Percentiles rank a stretch among this genome's conserved stretches.
Conservation (phyloP, 2,888 invertebrate genomes). For the Hedychridium roseum region DNA sequence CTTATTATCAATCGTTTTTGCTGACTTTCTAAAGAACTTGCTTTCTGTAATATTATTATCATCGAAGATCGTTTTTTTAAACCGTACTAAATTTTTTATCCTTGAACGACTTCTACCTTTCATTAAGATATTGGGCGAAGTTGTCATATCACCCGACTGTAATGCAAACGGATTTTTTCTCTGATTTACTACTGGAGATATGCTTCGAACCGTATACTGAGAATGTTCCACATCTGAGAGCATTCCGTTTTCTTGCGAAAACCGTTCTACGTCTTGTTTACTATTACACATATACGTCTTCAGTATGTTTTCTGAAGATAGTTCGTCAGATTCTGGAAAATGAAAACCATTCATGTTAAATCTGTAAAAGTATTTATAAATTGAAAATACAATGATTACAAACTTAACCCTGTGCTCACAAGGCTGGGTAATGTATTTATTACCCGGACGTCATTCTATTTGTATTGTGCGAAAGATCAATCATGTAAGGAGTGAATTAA, state of each 20-base stretch:
- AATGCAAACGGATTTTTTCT: constrained; percentile 47
- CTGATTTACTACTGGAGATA: constrained; percentile 35
- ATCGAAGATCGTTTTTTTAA: constrained; percentile 52
- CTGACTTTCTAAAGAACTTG: constrained; percentile 47
- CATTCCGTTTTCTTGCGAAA: constrained; percentile 1
- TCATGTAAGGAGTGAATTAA: not conserved
- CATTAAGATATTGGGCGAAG: constrained; percentile 52
- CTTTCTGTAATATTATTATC: constrained; percentile 43
- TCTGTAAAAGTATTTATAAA: not conserved
- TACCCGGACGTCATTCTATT: not conserved
- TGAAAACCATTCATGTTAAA: not conserved
- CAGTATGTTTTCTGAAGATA: constrained; percentile 28
- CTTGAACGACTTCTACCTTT: constrained; percentile 42
- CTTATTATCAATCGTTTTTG: not conserved
- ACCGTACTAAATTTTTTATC: constrained; percentile 34
- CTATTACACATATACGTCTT: constrained; percentile 27
- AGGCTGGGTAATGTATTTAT: not conserved
- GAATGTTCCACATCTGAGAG: constrained; percentile 12
- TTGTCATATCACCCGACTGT: constrained; percentile 22
- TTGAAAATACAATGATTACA: constrained; percentile 1
- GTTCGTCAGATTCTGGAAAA: constrained; percentile 22
- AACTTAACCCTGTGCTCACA: not conserved
- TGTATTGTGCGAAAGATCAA: not conserved
- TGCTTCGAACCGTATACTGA: too few species aligned
- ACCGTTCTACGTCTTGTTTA: constrained; percentile 12